These are phyloP conservation scores for Caradrina kadenii DNA, from an alignment of 2,888 invertebrate species.

Conservation along the genomic window DNA sequence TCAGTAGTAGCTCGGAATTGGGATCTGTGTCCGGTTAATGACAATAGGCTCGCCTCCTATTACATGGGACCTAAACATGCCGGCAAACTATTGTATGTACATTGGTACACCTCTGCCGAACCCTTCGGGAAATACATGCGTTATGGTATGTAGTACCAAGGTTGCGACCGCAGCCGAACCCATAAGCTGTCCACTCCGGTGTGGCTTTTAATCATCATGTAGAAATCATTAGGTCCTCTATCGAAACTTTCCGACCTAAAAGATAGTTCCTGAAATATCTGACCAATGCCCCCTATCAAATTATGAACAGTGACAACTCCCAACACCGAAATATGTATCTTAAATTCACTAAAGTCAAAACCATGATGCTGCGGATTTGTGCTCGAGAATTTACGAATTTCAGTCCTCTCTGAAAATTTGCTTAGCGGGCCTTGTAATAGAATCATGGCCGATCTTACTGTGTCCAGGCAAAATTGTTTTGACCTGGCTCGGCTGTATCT, in stretches of 20 bases:
- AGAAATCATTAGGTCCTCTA: too few relatives aligned
- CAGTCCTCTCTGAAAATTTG: slow-evolving; percentile 53
- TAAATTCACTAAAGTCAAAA: slow-evolving; percentile 35
- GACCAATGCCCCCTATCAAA: slow-evolving; percentile 10
- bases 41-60: too few relatives aligned
- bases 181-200: too few relatives aligned
- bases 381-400: slow-evolving; percentile 48
- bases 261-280: not conserved
- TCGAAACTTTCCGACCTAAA: not conserved
- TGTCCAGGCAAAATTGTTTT: slow-evolving; percentile 50
- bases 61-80: too few relatives aligned
- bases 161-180: too few relatives aligned
- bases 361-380: slow-evolving; percentile 39
- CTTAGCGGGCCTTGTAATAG: slow-evolving; percentile 53
- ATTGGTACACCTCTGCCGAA: too few relatives aligned
- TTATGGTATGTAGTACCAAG: too few relatives aligned
- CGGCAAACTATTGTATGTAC: too few relatives aligned
- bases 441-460: slow-evolving; percentile 53
- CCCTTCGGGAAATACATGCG: too few relatives aligned
- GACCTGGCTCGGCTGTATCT: slow-evolving; percentile 33
- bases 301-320: slow-evolving; percentile 37
- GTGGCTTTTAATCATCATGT: too few relatives aligned
- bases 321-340: slow-evolving; percentile 44
- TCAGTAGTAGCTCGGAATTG: too few relatives aligned
- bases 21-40: too few relatives aligned